Base-by-base conservation (phyloP, 2,797 vertebrate genomes). In the Acanthurus lineatus region DNA sequence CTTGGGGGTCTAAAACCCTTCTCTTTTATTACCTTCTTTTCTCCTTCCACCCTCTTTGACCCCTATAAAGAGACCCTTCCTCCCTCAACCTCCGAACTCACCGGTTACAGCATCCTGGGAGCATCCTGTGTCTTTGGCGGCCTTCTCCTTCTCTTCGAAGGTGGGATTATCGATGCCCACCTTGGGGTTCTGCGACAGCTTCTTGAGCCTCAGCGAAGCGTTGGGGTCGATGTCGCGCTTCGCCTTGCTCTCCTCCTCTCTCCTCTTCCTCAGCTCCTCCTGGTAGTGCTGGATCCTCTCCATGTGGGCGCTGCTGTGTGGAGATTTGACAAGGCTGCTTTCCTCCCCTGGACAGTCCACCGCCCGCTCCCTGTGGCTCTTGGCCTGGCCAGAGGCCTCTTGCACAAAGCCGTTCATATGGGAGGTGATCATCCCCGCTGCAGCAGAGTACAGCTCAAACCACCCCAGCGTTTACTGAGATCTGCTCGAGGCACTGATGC, bases 111-210 rank as follows among this genome's bases (percentile, higher is more conserved):
- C 73, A 70, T 90, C 87, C 68, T 63, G 71, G 54, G 45, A 22
- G 35, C 25, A 25, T 25, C 61, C 57, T 1, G 54, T 5, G 32
- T 87, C 87, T 72, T 93, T 94, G 64, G 56, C 35, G 44, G 81
- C 35, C 25, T 79, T 88, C 51, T 94, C 93, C 94, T 93, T 91
- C 73, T 73, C 96, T 83, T 99, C 97, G 79, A 98, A 98, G 71
- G 96, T 98, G 64, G 97, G 97, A 88, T 99, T 99, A 93, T 98
- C 97, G 81, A 98, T 97, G 92, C 96, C 97, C 90, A 96, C 95
- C 89, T 96, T 98, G n/a, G 96, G 96, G 90, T 97, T 97, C 71
- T 98, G 96, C 9, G 97, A 95, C 80, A 98, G 91, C 84, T 97
- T 97, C 91, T 97, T 97, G 84, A 98, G 96, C 81, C 96, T 96